Percentiles rank a stretch among this genome's conserved stretches.
Evolutionary conservation across 2,113 vertebrate species (phyloP).

Genomic region (Parus major): DNA sequence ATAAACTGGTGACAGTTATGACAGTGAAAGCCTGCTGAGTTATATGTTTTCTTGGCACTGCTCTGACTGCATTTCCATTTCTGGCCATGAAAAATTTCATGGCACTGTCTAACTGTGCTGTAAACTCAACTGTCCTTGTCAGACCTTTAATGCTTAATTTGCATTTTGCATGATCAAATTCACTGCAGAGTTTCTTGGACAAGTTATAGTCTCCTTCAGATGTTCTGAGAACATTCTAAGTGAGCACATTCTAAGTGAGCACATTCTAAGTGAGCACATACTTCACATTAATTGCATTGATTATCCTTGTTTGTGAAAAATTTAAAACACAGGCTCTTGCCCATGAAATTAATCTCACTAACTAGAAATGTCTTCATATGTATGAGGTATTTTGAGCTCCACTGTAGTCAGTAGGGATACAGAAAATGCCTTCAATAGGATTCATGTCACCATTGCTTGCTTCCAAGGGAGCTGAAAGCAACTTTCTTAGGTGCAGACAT

Average conservation of each 20-base stretch:
- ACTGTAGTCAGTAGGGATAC: not conserved
- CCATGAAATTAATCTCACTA: not conserved
- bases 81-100: not conserved
- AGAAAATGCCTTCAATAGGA: not conserved
- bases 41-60: not conserved
- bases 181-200: not conserved
- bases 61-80: not conserved
- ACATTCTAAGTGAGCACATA: not conserved
- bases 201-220: not conserved
- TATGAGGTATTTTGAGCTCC: not conserved
- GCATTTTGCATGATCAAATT: not conserved
- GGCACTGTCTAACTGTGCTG: not conserved
- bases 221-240: not conserved
- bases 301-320: not conserved
- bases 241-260: not conserved
- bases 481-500: not conserved
- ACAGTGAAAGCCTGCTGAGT: not conserved
- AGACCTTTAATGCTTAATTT: not conserved
- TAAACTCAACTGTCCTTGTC: not conserved
- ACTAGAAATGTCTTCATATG: not conserved
- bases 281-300: not conserved
- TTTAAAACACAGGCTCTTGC: not conserved
- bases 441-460: not conserved
- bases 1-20: not conserved
- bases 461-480: not conserved